Evolutionary conservation across 2,888 invertebrate species (phyloP).

Genomic region (Rhamphomyia laevipes): DNA sequence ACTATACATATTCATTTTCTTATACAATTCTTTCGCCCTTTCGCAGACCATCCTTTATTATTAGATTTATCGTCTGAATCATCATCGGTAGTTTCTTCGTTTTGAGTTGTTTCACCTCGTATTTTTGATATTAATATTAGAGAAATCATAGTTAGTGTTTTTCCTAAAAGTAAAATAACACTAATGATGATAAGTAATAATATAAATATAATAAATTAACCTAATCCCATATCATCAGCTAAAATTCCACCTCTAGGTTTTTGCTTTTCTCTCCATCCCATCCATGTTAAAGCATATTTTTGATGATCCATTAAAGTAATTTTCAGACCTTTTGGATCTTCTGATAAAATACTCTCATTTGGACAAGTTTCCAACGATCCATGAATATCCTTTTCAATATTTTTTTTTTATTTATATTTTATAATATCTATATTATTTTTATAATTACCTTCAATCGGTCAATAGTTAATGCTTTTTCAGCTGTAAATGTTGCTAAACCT

Average conservation of each 20-base stretch:
- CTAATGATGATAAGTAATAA: not conserved
- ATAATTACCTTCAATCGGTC: conserved; percentile 48
- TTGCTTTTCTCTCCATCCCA: conserved; percentile 80
- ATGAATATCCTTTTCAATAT: conserved; percentile 46
- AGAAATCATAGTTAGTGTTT: conserved; percentile 74
- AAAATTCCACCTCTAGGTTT: conserved; percentile 77
- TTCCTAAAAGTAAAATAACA: conserved; percentile 26
- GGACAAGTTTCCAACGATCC: conserved; percentile 58
- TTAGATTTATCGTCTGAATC: conserved; percentile 17
- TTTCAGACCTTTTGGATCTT: conserved; percentile 50
- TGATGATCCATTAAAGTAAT: conserved; percentile 72
- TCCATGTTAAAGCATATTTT: conserved; percentile 74
- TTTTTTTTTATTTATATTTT: not conserved
- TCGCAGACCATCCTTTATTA: conserved; percentile 24
- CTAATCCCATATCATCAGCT: conserved; percentile 45
- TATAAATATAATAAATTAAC: conserved; percentile 11
- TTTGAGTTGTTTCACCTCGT: conserved; percentile 27
- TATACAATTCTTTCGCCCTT: conserved; percentile 29
- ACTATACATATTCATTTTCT: not conserved
- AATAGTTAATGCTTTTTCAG: conserved; percentile 55
- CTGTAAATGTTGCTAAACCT: conserved; percentile 57
- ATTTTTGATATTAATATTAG: conserved; percentile 50
- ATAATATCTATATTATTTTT: not conserved
- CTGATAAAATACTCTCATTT: conserved; percentile 43
- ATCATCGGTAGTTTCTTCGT: conserved; percentile 17